Percentiles rank a stretch among this genome's conserved stretches.
These are phyloP conservation scores for Rhodophaea formosa DNA, from an alignment of 2,888 invertebrate species.

Conservation along the genomic window DNA sequence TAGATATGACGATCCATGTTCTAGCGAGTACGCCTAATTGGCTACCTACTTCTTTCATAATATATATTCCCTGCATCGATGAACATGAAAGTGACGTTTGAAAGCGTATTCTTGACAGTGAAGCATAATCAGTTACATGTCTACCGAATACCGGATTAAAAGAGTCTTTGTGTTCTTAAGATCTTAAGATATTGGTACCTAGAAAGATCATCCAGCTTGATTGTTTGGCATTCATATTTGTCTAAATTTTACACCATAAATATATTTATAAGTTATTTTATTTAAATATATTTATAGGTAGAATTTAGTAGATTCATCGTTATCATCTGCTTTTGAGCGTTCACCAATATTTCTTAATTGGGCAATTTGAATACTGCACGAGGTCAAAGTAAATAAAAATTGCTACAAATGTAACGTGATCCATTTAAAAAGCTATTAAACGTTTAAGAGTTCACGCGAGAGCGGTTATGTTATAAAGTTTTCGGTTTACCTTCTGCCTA, in stretches of 20 bases:
- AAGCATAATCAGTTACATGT: not conserved
- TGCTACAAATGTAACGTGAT: conserved; percentile 22
- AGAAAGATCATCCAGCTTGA: too few species aligned
- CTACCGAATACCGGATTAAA: not conserved
- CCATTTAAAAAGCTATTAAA: conserved; percentile 43
- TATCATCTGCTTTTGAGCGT: not conserved
- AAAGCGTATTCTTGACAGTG: conserved; percentile 7
- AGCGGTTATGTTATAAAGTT: conserved; percentile 32
- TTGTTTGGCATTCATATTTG: too few species aligned
- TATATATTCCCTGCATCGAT: conserved; percentile 13
- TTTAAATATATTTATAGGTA: too few species aligned
- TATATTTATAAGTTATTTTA: too few species aligned
- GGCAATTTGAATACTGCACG: conserved; percentile 24
- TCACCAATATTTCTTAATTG: conserved; percentile 1
- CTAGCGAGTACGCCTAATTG: conserved; percentile 27
- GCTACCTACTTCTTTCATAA: conserved; percentile 24
- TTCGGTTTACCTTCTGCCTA: conserved; percentile 54
- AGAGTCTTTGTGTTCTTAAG: conserved; percentile 1
- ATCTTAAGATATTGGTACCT: not conserved
- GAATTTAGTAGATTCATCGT: too few species aligned
- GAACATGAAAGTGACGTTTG: conserved; percentile 3
- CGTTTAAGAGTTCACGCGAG: conserved; percentile 34
- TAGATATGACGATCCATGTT: conserved; percentile 31
- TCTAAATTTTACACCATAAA: not conserved
- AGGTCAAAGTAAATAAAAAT: conserved; percentile 34